Base-by-base conservation (phyloP, 2,113 vertebrate genomes). In the Neodontobutis hainanensis region DNA sequence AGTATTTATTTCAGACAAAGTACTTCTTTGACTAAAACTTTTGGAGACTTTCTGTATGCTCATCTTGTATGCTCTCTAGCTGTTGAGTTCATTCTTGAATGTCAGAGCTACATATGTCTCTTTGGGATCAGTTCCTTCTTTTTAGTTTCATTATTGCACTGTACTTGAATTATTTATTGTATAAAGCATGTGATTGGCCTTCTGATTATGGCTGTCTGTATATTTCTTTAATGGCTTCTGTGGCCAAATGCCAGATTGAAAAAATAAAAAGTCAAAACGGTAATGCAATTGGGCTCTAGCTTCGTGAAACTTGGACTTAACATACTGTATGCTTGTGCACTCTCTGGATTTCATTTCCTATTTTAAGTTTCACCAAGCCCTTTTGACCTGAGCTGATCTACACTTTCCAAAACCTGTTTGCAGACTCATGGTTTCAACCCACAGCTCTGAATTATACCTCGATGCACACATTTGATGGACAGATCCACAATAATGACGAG, bases 181-280 rank as follows among this genome's bases (percentile, higher is more conserved):
- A 38, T 61, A 50, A 40, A 14, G 7, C 68, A 70, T 60, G 38
- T 52, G 56, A 73, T 65, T 42, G 44, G 47, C 6, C 27, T 52
- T 12, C 55, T 83, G 42, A 78, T 70, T 78, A 44, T 76, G 62
- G 72, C 77, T 73, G 64, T 61, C 77, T 73, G 64, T 61, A 75
- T 81, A 78, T 77, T 85, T 69, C 68, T 66, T 15, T 82, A 80
- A 83, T 81, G 80, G 70, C 60, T 73, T 53, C 42, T 61, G 47
- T 78, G 81, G 82, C 73, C 8, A 36, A 64, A 72, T 70, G 73
- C 78, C 83, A 85, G 56, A 43, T 61, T 58, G 47, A 77, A 59
- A 65, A 58, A n/a, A n/a, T n/a, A n/a, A n/a, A 42, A n/a, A 11
- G 8, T 55, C 38, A 49, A 51, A 76, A 76, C 55, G 63, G 47